Evolutionary conservation across 2,888 invertebrate genomes (phyloP), one percentile per base, ranked within the genome.

Genomic region (Tipula unca): DNA sequence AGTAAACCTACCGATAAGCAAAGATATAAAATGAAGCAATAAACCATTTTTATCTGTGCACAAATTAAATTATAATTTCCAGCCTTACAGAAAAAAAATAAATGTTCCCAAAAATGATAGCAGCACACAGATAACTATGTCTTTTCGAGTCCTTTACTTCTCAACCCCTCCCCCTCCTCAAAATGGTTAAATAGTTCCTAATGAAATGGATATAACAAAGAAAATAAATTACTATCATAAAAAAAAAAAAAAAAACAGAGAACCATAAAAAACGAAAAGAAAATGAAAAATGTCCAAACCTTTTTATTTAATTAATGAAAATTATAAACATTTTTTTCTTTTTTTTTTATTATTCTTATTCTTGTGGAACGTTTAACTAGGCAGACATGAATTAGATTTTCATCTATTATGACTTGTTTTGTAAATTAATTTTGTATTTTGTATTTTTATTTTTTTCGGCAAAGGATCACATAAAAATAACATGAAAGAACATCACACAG

Each of bases 61-160:
- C 69, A 69, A 69, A 69, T 69, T 69, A 69, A 69, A 69, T 69
- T 69, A 69, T 69, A 69, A 69, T 69, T 69, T 69, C 69, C 69
- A 69, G 69, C 4, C 20, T 10, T 10, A 69, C 25, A 69, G 1
- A 20, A 8, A 69, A 69, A 69, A 69, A 10, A 25, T 10, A 69
- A 69, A 25, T 69, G 8, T 25, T 10, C 69, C 69, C 69, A 25
- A 25, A 48, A 25, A 69, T 69, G 69, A 69, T 69, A 25, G 69
- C 69, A 69, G 69, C 14, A 69, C 69, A 13, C 14, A 69, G 69
- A 69, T 69, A 69, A 69, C 25, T 69, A 25, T 25, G 69, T 69
- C 69, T 25, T 69, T 48, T 25, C 69, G 69, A 69, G 69, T 69
- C 25, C 69, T 69, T 69, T 25, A 10, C 69, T 32, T 0, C 32